Percentiles rank a stretch among this genome's conserved stretches.
These are phyloP conservation scores for Xylota segnis DNA, from an alignment of 2,888 invertebrate genomes.

Conservation along the genomic window DNA sequence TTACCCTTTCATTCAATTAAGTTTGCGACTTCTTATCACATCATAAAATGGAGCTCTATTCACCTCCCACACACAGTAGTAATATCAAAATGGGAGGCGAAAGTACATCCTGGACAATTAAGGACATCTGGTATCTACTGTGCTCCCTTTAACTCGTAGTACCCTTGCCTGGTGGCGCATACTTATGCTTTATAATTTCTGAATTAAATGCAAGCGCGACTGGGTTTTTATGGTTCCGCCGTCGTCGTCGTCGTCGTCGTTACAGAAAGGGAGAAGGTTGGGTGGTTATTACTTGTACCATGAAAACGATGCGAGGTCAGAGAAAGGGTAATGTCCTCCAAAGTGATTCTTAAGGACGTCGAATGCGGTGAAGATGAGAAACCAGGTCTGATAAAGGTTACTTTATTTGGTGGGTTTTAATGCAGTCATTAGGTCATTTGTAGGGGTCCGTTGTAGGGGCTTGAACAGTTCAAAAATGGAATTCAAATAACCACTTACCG, in stretches of 20 bases:
- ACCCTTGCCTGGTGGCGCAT: slow-evolving; percentile 9
- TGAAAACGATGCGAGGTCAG: slow-evolving; percentile 32
- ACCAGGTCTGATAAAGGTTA: slow-evolving; percentile 27
- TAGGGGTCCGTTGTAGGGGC: not conserved
- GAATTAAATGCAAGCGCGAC: slow-evolving; percentile 62
- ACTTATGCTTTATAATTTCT: slow-evolving; percentile 50
- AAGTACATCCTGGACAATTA: slow-evolving; percentile 62
- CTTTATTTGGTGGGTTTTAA: slow-evolving; percentile 25
- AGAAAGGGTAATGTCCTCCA: slow-evolving; percentile 52
- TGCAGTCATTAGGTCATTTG: slow-evolving; percentile 28
- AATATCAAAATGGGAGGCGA: slow-evolving; percentile 6
- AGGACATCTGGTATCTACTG: slow-evolving; percentile 61
- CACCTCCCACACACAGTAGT: slow-evolving; percentile 10
- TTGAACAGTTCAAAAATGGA: too few species aligned
- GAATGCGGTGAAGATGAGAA: slow-evolving; percentile 15
- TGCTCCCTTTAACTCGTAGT: not conserved
- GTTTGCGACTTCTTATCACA: slow-evolving; percentile 62
- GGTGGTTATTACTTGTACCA: slow-evolving; percentile 38
- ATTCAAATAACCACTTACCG: too few species aligned
- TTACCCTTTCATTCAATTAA: slow-evolving; percentile 60
- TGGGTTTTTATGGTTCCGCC: slow-evolving; percentile 40
- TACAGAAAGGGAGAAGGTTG: slow-evolving; percentile 5
- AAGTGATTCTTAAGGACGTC: slow-evolving; percentile 42
- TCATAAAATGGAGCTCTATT: slow-evolving; percentile 41
- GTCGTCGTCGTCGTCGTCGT: not conserved